A percentile compares a stretch with the other conserved stretches of the same genome.
phyloP scores from a whole-genome alignment of 2,888 invertebrate genomes.

The Apamea monoglypha region DNA sequence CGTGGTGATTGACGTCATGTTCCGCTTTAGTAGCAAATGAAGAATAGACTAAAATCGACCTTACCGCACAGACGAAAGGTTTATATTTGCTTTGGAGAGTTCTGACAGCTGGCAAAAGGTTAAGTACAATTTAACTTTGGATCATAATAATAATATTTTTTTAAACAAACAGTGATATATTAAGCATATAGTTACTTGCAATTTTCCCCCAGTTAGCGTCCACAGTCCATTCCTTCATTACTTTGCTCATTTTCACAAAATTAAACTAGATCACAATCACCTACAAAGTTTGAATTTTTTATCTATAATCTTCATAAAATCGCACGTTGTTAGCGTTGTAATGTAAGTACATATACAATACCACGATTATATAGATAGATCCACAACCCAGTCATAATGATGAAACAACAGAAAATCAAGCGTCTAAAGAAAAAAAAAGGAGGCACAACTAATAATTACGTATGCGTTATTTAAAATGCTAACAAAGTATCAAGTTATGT shows the following conservation, averaged over 20 bases:
- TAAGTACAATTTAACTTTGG: neutral
- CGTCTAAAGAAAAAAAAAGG: too few relatives aligned
- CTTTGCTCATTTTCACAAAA: slow-evolving; percentile 46
- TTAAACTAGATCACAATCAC: neutral
- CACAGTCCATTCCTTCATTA: slow-evolving; percentile 78
- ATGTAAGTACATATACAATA: neutral
- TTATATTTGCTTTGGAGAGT: neutral
- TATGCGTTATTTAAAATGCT: neutral
- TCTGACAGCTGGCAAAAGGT: slow-evolving; percentile 23
- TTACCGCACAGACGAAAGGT: accelerated
- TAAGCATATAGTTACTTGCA: slow-evolving; percentile 66
- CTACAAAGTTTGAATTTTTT: neutral
- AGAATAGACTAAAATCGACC: neutral
- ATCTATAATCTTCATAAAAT: neutral
- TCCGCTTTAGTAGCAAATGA: neutral
- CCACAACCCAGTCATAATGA: neutral
- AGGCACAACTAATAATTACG: neutral
- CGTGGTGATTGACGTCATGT: neutral
- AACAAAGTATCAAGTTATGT: neutral
- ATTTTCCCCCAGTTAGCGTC: slow-evolving; percentile 89
- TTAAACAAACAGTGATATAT: neutral
- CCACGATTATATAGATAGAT: neutral
- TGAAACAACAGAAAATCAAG: neutral
- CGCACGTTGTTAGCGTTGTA: neutral
- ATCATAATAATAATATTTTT: neutral